Evolutionary conservation across 2,113 vertebrate species (phyloP).

Genomic region (Hemicordylus capensis): DNA sequence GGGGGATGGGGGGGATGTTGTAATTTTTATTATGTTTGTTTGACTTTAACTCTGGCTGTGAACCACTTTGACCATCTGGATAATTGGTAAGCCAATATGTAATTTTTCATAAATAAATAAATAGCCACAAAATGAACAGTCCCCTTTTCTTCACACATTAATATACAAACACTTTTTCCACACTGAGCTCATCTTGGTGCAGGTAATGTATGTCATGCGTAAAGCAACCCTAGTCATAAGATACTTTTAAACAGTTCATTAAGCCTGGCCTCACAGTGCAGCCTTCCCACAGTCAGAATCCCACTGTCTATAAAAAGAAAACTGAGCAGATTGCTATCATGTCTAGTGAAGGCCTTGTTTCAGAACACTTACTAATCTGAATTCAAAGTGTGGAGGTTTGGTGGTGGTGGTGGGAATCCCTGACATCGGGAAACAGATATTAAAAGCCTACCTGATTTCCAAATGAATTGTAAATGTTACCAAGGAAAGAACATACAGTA

Average conservation of each 20-base stretch:
- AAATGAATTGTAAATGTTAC: not conserved
- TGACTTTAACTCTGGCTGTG: no score
- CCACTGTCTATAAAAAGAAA: constrained; percentile 16
- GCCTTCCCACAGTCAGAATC: not conserved
- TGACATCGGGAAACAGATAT: constrained; percentile 10
- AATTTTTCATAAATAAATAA: no score
- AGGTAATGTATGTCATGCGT: not conserved
- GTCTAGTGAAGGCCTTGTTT: not conserved
- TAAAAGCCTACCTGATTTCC: not conserved
- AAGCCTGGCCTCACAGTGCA: not conserved
- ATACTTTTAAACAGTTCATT: not conserved
- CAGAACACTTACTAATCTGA: not conserved
- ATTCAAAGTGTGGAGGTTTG: not conserved
- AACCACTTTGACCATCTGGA: no score
- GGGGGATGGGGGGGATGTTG: no score
- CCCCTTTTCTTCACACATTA: not conserved
- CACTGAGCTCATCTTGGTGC: not conserved
- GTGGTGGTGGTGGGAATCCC: no score
- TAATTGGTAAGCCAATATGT: no score
- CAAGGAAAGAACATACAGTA: not conserved
- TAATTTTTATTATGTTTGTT: no score
- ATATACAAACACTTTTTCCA: not conserved
- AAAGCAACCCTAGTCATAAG: not conserved
- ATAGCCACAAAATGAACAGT: not conserved
- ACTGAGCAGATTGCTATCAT: not conserved